phyloP scores from a whole-genome alignment of 2,888 invertebrate species.

The Melanostoma mellinum region DNA sequence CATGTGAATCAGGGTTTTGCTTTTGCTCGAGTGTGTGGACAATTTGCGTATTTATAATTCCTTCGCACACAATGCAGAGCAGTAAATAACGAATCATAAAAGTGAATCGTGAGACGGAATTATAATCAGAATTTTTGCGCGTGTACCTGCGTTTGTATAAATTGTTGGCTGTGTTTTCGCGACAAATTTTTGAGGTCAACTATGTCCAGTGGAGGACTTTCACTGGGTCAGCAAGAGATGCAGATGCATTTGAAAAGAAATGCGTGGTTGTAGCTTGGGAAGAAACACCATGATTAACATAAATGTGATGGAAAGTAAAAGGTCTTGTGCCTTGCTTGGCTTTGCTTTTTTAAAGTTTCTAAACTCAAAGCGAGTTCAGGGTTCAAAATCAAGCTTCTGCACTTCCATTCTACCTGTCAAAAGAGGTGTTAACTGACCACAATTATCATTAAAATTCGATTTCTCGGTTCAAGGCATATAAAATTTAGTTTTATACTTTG shows the following conservation, averaged over 20 bases:
- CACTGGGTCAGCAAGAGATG: slow-evolving; percentile 40
- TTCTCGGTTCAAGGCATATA: no score
- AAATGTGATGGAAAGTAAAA: slow-evolving; percentile 2
- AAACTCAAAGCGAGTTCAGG: no score
- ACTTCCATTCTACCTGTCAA: no score
- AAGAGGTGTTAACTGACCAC: no score
- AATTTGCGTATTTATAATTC: slow-evolving; percentile 18
- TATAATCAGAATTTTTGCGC: slow-evolving; percentile 50
- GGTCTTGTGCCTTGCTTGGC: background rate
- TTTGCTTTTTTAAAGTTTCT: background rate
- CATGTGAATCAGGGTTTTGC: slow-evolving; percentile 54
- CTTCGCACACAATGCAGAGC: slow-evolving; percentile 54
- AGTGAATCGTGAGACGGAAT: slow-evolving; percentile 69
- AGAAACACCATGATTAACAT: background rate
- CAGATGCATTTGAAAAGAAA: slow-evolving; percentile 28
- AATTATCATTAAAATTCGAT: no score
- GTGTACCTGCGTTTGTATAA: background rate
- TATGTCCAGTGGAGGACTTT: slow-evolving; percentile 53
- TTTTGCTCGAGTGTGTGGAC: slow-evolving; percentile 24
- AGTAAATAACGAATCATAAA: slow-evolving; percentile 66
- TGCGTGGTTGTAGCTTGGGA: slow-evolving; percentile 11
- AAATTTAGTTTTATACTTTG: no score
- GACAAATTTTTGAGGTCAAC: slow-evolving; percentile 59
- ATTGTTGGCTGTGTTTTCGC: slow-evolving; percentile 27
- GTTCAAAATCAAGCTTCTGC: no score